These are phyloP conservation scores for Budorcas taxicolor DNA, from an alignment of 2,113 vertebrate genomes.

Conservation along the genomic window DNA sequence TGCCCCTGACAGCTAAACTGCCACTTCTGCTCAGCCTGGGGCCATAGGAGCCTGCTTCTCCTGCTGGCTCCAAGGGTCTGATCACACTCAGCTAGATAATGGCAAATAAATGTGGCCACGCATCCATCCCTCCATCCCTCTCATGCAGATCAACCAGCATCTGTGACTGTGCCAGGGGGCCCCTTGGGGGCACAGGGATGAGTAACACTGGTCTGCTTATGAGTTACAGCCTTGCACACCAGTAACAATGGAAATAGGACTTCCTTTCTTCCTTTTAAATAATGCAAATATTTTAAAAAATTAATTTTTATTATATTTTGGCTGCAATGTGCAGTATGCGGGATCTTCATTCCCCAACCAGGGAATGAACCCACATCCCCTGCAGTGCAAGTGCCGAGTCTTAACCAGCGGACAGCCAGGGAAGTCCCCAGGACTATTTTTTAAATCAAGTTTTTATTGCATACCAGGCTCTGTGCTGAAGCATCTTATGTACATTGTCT, in stretches of 20 bases:
- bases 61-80: not conserved
- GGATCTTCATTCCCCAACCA: not conserved
- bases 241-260: not conserved
- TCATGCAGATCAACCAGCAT: not conserved
- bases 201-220: not conserved
- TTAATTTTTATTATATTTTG: not conserved
- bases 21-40: not conserved
- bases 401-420: not conserved
- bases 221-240: not conserved
- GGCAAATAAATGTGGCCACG: not conserved
- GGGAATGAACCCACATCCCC: not conserved
- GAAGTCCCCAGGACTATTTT: not conserved
- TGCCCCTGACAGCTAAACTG: not conserved
- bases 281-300: not conserved
- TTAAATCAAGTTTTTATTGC: not conserved
- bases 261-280: not conserved
- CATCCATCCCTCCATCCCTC: no score
- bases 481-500: not conserved
- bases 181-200: not conserved
- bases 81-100: not conserved
- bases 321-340: fast-evolving
- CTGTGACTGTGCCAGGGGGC: not conserved
- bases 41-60: not conserved
- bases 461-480: not conserved
- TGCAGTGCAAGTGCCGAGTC: not conserved